These are phyloP conservation scores for Leptobrachium ailaonicum DNA, from an alignment of 2,113 vertebrate species.

Conservation along the genomic window DNA sequence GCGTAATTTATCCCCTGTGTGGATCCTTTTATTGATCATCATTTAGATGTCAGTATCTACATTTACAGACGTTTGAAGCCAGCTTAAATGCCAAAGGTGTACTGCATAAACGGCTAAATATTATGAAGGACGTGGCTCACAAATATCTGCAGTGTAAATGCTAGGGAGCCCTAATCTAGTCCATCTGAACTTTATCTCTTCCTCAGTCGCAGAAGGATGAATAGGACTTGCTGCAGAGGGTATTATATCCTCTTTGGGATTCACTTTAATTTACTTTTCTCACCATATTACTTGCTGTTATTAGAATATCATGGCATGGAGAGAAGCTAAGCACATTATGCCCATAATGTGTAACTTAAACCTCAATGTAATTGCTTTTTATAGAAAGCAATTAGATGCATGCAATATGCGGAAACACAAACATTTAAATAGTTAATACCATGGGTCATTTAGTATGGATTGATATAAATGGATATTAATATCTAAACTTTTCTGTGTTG, in stretches of 20 bases:
- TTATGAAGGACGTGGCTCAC: too few species aligned
- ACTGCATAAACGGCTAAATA: too few species aligned
- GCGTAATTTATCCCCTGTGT: too few species aligned
- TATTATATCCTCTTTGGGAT: background rate
- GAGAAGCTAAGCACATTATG: background rate
- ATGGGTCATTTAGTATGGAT: background rate
- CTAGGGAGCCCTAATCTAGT: too few species aligned
- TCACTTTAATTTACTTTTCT: background rate
- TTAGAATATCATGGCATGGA: background rate
- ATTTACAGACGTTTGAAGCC: too few species aligned
- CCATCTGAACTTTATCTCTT: too few species aligned
- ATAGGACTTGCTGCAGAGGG: background rate
- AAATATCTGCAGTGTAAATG: too few species aligned
- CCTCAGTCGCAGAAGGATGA: background rate
- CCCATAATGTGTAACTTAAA: background rate
- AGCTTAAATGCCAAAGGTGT: too few species aligned
- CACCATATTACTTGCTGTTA: background rate
- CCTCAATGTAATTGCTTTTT: background rate
- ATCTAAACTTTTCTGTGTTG: too few species aligned
- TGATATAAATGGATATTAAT: background rate
- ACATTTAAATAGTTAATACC: background rate
- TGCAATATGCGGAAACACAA: background rate
- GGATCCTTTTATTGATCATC: too few species aligned
- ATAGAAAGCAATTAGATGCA: background rate
- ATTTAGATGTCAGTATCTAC: too few species aligned